These are phyloP conservation scores for Danio aesculapii DNA, from an alignment of 2,797 vertebrate species.

Conservation along the genomic window DNA sequence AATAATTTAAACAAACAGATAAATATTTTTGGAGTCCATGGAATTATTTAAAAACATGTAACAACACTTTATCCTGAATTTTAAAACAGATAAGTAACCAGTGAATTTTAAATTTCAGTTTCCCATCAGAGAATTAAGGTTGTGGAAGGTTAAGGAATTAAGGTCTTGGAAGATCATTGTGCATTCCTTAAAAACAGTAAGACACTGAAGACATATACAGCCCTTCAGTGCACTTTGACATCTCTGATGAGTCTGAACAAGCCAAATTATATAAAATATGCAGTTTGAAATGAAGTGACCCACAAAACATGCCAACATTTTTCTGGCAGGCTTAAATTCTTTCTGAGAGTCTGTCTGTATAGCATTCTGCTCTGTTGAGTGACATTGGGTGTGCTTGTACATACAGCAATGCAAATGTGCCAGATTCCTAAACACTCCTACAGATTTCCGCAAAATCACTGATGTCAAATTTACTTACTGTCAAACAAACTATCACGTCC, in stretches of 20 bases:
- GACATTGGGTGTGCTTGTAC: slow-evolving; percentile 10
- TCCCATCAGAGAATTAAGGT: background rate
- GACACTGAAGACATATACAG: background rate
- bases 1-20: too few relatives aligned
- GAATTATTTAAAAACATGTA: too few relatives aligned
- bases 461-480: background rate
- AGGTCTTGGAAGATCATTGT: background rate
- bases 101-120: background rate
- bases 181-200: slow-evolving; percentile 1
- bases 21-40: too few relatives aligned
- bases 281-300: slow-evolving; percentile 21
- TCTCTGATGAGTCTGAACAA: slow-evolving; percentile 49
- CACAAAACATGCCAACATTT: slow-evolving; percentile 32
- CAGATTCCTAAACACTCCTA: slow-evolving; percentile 28
- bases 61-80: too few relatives aligned
- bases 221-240: slow-evolving; percentile 1
- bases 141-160: too few relatives aligned
- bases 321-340: slow-evolving; percentile 11
- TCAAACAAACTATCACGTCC: background rate
- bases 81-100: too few relatives aligned
- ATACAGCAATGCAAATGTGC: background rate
- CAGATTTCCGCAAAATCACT: slow-evolving; percentile 15
- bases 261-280: slow-evolving; percentile 31
- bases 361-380: background rate
- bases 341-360: background rate